A percentile compares a stretch with the other conserved stretches of the same genome.
phyloP scores from a whole-genome alignment of 2,113 vertebrate species.

The Oophaga pumilio region DNA sequence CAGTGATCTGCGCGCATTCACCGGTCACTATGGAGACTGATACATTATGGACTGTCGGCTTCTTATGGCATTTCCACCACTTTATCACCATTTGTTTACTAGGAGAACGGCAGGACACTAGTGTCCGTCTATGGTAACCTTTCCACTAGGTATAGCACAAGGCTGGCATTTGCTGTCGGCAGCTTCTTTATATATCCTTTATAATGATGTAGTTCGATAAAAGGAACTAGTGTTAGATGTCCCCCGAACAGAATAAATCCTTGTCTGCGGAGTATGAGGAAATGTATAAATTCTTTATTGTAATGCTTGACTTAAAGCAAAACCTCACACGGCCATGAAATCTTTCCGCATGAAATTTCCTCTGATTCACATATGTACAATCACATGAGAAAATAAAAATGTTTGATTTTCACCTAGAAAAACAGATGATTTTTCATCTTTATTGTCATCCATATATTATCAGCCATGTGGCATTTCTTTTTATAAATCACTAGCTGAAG shows the following conservation, averaged over 20 bases:
- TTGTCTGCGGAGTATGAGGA: neutral
- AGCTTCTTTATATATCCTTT: neutral
- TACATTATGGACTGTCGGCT: slow-evolving; percentile 8
- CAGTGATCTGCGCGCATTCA: neutral
- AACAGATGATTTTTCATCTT: too few relatives aligned
- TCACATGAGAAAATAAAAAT: neutral
- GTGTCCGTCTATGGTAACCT: neutral
- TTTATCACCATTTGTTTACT: slow-evolving; percentile 15
- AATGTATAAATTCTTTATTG: slow-evolving; percentile 6
- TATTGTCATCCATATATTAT: too few relatives aligned
- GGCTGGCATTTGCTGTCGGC: neutral
- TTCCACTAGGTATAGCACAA: neutral
- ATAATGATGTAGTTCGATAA: neutral
- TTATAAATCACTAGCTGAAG: too few relatives aligned
- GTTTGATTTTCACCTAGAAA: too few relatives aligned
- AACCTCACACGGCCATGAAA: neutral
- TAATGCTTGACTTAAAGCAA: neutral
- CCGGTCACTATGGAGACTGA: slow-evolving; percentile 41
- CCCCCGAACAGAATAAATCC: neutral
- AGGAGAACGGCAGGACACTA: neutral
- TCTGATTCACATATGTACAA: neutral
- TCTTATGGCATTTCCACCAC: slow-evolving; percentile 10
- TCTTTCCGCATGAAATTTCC: neutral
- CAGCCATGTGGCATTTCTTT: too few relatives aligned
- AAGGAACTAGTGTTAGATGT: neutral